Base-by-base conservation (phyloP, 2,888 invertebrate species). In the Rhagonycha fulva region DNA sequence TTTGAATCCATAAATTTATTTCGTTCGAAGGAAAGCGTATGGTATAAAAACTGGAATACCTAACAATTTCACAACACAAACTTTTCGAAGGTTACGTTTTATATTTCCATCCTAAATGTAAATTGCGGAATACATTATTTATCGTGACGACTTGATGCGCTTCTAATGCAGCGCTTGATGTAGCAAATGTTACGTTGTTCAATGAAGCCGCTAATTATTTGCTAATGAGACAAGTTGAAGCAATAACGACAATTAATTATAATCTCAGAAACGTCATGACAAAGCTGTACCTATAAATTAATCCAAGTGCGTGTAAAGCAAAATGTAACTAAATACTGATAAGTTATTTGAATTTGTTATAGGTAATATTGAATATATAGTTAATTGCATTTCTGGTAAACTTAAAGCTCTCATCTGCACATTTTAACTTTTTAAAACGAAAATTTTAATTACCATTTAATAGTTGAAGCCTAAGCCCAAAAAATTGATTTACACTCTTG, bases 191-290 rank as follows among this genome's bases (percentile, higher is more conserved):
- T 63, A 24, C 68, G 26, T 19, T 30, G 28, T 68, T 63, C 63
- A 24, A 19, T 32, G 68, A 28, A 26, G 24, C 28, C 28, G 28
- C 68, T 68, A 68, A 68, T 68, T 68, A 30, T 68, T 32, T 68
- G 68, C 28, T 68, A 68, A 68, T 68, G 67, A 78, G 81, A 24
- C 82, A 82, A 75, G 80, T 82, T 72, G 66, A 80, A n/a, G 62
- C 11, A 14, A 81, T 81, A 47, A 66, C 76, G 14, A 75, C 26
- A 66, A 66, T 66, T 26, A 66, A 66, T 66, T 66, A 66, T 66
- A 66, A 23, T 14, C 63, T 47, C 47, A 47, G 47, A 47, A 47
- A 47, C 47, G 47, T 47, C 47, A 47, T 47, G 47, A 47, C 47
- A 47, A 47, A 47, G 47, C 47, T 47, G 47, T 47, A 47, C 47